phyloP scores from a whole-genome alignment of 2,113 vertebrate genomes.

The Micromys minutus region DNA sequence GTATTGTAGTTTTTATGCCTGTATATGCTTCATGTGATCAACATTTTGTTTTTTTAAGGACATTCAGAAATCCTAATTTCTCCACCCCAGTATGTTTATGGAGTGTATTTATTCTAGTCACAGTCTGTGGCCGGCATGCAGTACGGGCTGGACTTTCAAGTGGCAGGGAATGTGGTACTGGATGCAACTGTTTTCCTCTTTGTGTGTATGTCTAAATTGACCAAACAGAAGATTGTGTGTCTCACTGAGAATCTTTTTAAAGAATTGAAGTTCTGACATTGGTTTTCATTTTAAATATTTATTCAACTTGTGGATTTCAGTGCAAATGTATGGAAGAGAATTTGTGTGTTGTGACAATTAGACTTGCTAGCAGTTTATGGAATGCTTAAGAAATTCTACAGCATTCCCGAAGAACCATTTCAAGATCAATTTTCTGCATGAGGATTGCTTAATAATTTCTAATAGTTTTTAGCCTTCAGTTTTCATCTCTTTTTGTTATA shows the following conservation, averaged over 20 bases:
- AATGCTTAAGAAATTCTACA: not conserved
- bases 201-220: not conserved
- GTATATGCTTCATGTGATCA: not conserved
- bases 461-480: not conserved
- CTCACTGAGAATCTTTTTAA: not conserved
- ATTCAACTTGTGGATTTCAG: not conserved
- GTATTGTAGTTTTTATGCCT: not conserved
- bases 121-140: not conserved
- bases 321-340: not conserved
- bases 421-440: not conserved
- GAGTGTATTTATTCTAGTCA: not conserved
- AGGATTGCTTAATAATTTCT: not conserved
- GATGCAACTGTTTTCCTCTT: not conserved
- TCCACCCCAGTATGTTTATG: not conserved
- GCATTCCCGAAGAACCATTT: not conserved
- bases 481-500: not conserved
- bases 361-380: not conserved
- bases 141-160: not conserved
- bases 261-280: not conserved
- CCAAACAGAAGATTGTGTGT: not conserved
- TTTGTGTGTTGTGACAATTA: not conserved
- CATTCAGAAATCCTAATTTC: not conserved
- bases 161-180: not conserved
- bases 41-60: not conserved
- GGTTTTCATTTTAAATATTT: slow-evolving; percentile 3